Conservation (phyloP, 2,113 vertebrate genomes). For the Helogale parvula region DNA sequence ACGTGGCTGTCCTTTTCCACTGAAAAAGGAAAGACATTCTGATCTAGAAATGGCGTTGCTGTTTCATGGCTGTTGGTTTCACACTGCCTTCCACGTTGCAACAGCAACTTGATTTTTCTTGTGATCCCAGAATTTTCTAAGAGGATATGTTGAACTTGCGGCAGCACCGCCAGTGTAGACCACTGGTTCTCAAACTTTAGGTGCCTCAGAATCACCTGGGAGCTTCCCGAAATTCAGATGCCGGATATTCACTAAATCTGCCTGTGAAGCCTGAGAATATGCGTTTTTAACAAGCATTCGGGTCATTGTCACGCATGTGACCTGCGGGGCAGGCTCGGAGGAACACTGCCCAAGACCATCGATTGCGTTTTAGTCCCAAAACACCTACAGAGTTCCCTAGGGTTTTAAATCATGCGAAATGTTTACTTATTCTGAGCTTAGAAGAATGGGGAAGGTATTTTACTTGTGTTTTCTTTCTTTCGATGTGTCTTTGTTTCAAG, state of each 20-base stretch:
- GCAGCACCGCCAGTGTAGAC: background rate
- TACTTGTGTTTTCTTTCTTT: conserved; percentile 16
- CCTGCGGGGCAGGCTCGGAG: background rate
- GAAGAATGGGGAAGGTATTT: conserved; percentile 46
- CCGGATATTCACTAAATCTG: background rate
- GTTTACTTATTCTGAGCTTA: conserved; percentile 59
- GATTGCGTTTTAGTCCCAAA: background rate
- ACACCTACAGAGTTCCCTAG: background rate
- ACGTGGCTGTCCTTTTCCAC: conserved; percentile 52
- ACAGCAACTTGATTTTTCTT: background rate
- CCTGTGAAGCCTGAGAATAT: background rate
- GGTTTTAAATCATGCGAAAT: conserved; percentile 48
- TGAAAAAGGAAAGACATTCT: background rate
- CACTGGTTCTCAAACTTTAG: background rate
- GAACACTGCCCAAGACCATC: background rate
- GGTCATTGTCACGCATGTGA: background rate
- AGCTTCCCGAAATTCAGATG: background rate
- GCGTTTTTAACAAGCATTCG: background rate
- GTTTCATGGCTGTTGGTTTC: background rate
- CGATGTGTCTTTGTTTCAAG: conserved; percentile 25
- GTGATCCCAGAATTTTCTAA: background rate
- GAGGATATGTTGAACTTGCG: background rate
- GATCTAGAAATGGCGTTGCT: background rate
- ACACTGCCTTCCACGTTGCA: background rate
- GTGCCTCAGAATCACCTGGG: background rate